Base-by-base conservation (phyloP, 1,140 invertebrate genomes). In the Centruroides sculpturatus region DNA sequence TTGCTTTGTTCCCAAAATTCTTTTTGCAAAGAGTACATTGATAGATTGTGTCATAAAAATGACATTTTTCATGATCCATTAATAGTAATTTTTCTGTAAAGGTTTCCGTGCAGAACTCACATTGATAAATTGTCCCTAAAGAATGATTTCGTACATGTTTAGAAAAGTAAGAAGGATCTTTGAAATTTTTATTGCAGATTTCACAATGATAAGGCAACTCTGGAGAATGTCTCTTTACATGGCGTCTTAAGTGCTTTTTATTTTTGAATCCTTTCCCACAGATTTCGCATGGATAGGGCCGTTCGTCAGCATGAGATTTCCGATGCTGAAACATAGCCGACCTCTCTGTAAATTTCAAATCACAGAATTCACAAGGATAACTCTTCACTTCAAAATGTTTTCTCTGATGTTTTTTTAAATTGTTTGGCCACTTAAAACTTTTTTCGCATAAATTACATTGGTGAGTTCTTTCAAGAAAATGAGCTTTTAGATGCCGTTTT, bases 241-340 rank as follows among this genome's bases (percentile, higher is more conserved):
- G 61, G 6, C 47, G 34, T 56, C 50, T 62, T 23, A 62, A 46
- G 23, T 62, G 61, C n/a, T 55, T 47, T 35, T 62, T 51, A 13
- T 62, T 56, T 13, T 12, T 46, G 35, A 62, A 62, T 47, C 55
- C 57, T 52, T 62, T 62, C 7, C 47, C 56, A 41, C 61, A 62
- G 11, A 77, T 70, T 60, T 73, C 73, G 68, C 82, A 83, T 60
- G 75, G 72, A 69, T 77, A 79, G 13, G 80, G 79, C 59, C 79
- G 73, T 67, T 82, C 80, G 12, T 77, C 69, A 0, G 72, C 72
- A 59, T 76, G 75, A 8, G 61, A 60, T 41, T 51, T 55, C 47
- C 57, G 55, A 59, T 66, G 65, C n/a, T 55, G 52, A 51, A 56
- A 55, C 23, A 59, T 35, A 49, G 59, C 59, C 8, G 50, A 54